Percentiles rank a stretch among this genome's conserved stretches.
Evolutionary conservation across 2,888 invertebrate species (phyloP).

Genomic region (Troides aeacus): DNA sequence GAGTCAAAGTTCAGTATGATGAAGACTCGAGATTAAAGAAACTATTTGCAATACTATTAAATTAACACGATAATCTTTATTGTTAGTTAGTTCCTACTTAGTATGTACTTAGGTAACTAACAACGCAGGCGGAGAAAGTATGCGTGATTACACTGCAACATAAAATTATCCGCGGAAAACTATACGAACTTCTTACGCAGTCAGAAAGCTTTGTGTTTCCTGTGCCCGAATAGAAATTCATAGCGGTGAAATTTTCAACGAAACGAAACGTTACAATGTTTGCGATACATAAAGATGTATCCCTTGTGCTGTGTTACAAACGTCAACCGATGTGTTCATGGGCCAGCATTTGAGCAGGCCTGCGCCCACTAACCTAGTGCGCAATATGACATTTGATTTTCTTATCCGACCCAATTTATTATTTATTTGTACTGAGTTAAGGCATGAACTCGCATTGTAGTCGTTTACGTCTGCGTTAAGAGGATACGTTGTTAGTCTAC

Average conservation of each 20-base stretch:
- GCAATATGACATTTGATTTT: constrained; percentile 47
- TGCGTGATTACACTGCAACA: constrained; percentile 25
- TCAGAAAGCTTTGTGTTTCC: constrained; percentile 31
- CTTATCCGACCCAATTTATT: constrained; percentile 47
- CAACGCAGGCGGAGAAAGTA: neutral
- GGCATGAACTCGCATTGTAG: constrained; percentile 55
- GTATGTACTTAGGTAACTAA: too few species aligned
- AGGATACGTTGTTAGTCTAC: constrained; percentile 75
- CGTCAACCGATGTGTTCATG: constrained; percentile 44
- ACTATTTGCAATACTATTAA: too few species aligned
- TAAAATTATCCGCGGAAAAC: constrained; percentile 30
- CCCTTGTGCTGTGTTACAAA: neutral
- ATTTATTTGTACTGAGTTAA: constrained; percentile 49
- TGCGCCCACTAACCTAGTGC: constrained; percentile 74
- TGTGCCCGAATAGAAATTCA: constrained; percentile 31
- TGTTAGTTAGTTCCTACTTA: neutral
- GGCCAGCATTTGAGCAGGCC: constrained; percentile 51
- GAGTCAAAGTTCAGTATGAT: too few species aligned
- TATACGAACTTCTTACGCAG: constrained; percentile 24
- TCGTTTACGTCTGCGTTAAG: constrained; percentile 69
- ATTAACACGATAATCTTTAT: neutral
- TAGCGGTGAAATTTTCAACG: constrained; percentile 48
- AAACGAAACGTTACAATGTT: constrained; percentile 53
- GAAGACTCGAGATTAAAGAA: too few species aligned
- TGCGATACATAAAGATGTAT: constrained; percentile 36